A percentile compares a stretch with the other conserved stretches of the same genome.
phyloP scores from a whole-genome alignment of 2,113 vertebrate genomes.

The Oenanthe melanoleuca region DNA sequence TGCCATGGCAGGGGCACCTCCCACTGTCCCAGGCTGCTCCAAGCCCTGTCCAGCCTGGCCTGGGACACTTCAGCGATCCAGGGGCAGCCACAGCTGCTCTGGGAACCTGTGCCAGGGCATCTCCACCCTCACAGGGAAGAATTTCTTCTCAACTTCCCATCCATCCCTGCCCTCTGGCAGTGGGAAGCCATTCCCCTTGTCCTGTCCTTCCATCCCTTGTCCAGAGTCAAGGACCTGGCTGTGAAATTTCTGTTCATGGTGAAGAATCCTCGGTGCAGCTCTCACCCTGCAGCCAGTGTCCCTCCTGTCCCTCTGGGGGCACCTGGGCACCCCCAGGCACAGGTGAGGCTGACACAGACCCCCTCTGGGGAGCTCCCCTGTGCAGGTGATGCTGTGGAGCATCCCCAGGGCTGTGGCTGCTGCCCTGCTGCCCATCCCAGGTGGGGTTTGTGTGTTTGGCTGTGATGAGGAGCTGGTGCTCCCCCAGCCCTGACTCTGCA shows the following conservation, averaged over 20 bases:
- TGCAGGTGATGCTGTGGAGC: neutral
- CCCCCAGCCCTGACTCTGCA: neutral
- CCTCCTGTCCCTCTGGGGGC: neutral
- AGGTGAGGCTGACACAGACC: neutral
- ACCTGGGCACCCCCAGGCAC: neutral
- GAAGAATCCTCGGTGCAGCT: neutral
- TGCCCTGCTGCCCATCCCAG: neutral
- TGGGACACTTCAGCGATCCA: neutral
- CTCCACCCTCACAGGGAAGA: rapidly evolving
- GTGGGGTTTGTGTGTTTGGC: neutral
- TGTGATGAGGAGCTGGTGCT: neutral
- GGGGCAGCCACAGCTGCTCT: neutral
- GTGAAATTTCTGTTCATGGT: neutral
- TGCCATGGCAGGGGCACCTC: neutral
- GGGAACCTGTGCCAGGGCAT: neutral
- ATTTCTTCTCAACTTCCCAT: neutral
- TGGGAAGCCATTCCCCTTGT: neutral
- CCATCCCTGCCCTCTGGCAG: rapidly evolving
- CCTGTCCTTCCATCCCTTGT: neutral
- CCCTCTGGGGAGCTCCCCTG: neutral
- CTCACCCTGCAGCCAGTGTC: rapidly evolving
- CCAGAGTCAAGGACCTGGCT: neutral
- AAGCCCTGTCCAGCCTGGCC: rapidly evolving
- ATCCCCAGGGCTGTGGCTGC: neutral
- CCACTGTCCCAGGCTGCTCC: neutral